phyloP scores from a whole-genome alignment of 2,113 vertebrate species.

The Mystacornis crossleyi region DNA sequence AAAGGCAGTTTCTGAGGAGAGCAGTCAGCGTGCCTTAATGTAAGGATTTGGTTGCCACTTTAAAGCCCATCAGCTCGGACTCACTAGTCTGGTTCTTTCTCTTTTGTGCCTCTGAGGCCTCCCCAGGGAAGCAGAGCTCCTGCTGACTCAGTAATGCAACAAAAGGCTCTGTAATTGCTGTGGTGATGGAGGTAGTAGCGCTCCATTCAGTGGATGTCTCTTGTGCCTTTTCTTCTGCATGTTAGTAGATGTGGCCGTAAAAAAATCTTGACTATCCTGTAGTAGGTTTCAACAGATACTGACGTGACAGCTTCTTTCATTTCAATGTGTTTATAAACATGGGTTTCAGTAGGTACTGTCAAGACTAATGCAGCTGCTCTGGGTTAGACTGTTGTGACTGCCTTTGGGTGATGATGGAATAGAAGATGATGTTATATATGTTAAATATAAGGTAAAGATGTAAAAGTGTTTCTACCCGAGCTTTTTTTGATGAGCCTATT shows the following conservation, averaged over 20 bases:
- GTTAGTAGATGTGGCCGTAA: neutral
- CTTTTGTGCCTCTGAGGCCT: neutral
- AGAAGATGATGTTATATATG: neutral
- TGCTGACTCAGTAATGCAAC: slow-evolving; percentile 23
- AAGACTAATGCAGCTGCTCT: neutral
- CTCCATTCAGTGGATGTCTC: neutral
- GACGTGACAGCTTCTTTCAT: slow-evolving; percentile 4
- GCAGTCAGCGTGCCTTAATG: neutral
- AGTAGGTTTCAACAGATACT: neutral
- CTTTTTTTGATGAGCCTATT: neutral
- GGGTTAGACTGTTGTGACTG: neutral
- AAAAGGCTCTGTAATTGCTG: neutral
- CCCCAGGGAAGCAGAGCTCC: neutral
- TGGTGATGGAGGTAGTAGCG: neutral
- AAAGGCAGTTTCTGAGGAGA: neutral
- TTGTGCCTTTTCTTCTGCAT: neutral
- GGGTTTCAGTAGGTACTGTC: neutral
- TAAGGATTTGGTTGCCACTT: neutral
- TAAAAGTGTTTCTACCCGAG: neutral
- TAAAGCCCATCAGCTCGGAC: neutral
- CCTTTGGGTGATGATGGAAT: neutral
- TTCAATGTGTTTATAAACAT: neutral
- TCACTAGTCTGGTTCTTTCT: slow-evolving; percentile 41
- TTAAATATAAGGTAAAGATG: neutral
- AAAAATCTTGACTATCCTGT: neutral